Base-by-base conservation (phyloP, 2,888 invertebrate species). In the Nudaria mundana region DNA sequence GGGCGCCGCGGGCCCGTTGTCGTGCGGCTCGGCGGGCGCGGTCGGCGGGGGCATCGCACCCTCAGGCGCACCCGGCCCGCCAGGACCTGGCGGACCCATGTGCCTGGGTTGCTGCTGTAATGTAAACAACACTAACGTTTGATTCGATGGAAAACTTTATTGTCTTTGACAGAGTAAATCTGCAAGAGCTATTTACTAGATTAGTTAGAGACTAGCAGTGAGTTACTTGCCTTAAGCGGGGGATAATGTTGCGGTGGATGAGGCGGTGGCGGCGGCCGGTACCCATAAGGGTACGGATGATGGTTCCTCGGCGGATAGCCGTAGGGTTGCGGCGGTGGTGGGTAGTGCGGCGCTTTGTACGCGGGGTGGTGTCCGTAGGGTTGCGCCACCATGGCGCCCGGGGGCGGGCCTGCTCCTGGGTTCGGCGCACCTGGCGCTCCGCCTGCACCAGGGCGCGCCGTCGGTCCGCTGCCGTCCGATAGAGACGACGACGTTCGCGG, bases 401-500 rank as follows among this genome's bases (percentile, higher is more conserved):
- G 81, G 36, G 83, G 85, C 41, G 84, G 81, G 40, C 68, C 81
- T 32, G 72, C 66, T 52, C 73, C 63, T 42, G 74, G 69, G 51
- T 75, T 56, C 51, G 75, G 73, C 56, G 76, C 65, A 42, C 76
- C 71, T 37, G 70, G 62, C 44, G 63, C 70, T 47, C 74, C 63
- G 47, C 76, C 72, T 40, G 66, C 70, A 40, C 69, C 71, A 36
- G 67, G 58, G 48, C 79, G 76, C 61, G 68, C 70, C 63, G 76
- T 76, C 60, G 76, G 74, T 52, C 83, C 89, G 76, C 81, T 82
- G 86, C 90, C 91, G 81, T 81, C 89, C 57, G 86, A 81, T 90
- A 93, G 79, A 89, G 93, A 90, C 83, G 97, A 97, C 71, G 97
- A 95, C 83, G 97, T 97, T 79, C 97, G 94, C 79, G 96, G 96